phyloP scores from a whole-genome alignment of 2,888 invertebrate genomes.

The Blastobasis lacticolella region DNA sequence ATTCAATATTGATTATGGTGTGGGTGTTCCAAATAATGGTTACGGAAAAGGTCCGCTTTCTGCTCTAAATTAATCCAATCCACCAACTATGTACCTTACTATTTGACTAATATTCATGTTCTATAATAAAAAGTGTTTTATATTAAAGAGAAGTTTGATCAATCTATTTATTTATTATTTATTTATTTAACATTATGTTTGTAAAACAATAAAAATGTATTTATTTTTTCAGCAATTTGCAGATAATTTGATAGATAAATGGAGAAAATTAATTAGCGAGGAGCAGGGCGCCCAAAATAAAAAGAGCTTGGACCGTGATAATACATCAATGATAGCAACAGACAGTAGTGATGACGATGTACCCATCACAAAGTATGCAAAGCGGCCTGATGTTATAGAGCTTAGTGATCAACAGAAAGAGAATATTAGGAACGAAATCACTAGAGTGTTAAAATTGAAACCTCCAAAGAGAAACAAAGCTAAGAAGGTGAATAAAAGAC shows the following conservation, averaged over 20 bases:
- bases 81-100: too few species aligned
- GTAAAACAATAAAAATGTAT: too few species aligned
- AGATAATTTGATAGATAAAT: slow-evolving; percentile 40
- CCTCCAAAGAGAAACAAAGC: slow-evolving; percentile 14
- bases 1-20: too few species aligned
- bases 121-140: too few species aligned
- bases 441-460: slow-evolving; percentile 26
- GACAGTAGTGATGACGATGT: slow-evolving; percentile 48
- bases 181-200: too few species aligned
- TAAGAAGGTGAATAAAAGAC: slow-evolving; percentile 9
- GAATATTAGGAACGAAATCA: slow-evolving; percentile 32
- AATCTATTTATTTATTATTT: too few species aligned
- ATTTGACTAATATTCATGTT: too few species aligned
- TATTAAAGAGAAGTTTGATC: too few species aligned
- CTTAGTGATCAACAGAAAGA: slow-evolving; percentile 44
- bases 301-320: slow-evolving; percentile 1
- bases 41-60: too few species aligned
- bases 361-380: slow-evolving; percentile 52
- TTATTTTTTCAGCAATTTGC: slow-evolving; percentile 32
- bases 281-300: slow-evolving; percentile 21
- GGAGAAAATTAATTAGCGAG: slow-evolving; percentile 31
- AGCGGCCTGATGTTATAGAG: slow-evolving; percentile 23
- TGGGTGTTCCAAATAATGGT: too few species aligned
- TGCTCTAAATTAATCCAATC: too few species aligned
- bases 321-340: slow-evolving; percentile 5